Conservation (phyloP, 2,888 invertebrate species). For the Drosophila merina region DNA sequence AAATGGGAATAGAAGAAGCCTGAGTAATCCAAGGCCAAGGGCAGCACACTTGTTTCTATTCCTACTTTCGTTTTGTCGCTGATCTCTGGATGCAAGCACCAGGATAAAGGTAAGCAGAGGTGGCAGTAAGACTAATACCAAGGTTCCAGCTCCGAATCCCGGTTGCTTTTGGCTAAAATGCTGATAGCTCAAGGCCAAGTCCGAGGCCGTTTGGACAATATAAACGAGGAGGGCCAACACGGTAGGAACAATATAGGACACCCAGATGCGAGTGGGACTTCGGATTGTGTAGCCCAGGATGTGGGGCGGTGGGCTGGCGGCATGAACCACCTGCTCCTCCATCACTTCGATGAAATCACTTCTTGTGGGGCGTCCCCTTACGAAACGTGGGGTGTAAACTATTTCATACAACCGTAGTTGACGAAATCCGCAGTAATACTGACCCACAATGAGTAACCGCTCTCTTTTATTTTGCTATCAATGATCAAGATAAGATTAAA, state of each 20-base stretch:
- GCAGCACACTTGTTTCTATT: slow-evolving; percentile 65
- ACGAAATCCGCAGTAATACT: slow-evolving; percentile 61
- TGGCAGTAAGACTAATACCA: slow-evolving; percentile 85
- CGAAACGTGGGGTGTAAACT: background rate
- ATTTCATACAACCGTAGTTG: slow-evolving; percentile 44
- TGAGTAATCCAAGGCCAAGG: slow-evolving; percentile 66
- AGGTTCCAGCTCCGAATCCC: slow-evolving; percentile 84
- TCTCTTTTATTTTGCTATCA: slow-evolving; percentile 54
- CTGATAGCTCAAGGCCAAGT: slow-evolving; percentile 87
- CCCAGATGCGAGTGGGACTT: slow-evolving; percentile 82
- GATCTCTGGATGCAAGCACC: slow-evolving; percentile 86
- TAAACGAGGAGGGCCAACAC: slow-evolving; percentile 87
- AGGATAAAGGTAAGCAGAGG: slow-evolving; percentile 86
- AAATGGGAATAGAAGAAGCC: slow-evolving; percentile 82
- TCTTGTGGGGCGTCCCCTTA: background rate
- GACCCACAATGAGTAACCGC: slow-evolving; percentile 62
- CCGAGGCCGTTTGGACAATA: slow-evolving; percentile 88
- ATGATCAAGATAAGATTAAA: slow-evolving; percentile 67
- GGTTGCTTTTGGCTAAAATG: slow-evolving; percentile 87
- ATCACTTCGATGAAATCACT: slow-evolving; percentile 33
- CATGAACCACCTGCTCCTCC: slow-evolving; percentile 77
- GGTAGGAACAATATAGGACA: slow-evolving; percentile 85
- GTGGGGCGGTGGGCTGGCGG: slow-evolving; percentile 76
- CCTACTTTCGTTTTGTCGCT: slow-evolving; percentile 84
- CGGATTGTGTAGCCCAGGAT: slow-evolving; percentile 81